Evolutionary conservation across 2,888 invertebrate genomes (phyloP), one percentile per base, ranked within the genome.

Genomic region (Aspidiotus destructor): DNA sequence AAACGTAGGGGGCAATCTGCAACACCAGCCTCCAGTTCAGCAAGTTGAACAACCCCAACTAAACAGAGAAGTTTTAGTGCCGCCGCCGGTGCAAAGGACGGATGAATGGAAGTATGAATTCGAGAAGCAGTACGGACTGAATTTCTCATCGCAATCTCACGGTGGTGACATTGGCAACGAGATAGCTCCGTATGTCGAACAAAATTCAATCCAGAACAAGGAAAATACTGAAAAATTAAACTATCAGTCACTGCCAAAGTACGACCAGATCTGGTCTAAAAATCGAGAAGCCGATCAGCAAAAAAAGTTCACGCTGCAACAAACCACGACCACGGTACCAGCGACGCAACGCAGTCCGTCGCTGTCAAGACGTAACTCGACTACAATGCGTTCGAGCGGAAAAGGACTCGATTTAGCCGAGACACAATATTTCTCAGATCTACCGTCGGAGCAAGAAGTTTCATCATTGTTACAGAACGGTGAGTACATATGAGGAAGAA

Each of bases 401-500:
- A 58, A 58, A 58, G 65, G 65, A 8, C 42, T 68, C 28, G 62
- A 68, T 16, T 42, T 68, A 16, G 68, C 68, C 68, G 68, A 68
- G 54, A 62, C 68, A 6, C 60, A 54, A n/a, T 68, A 68, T 62
- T 68, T 61, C 41, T 68, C 62, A 17, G 68, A 68, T 62, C 16
- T 68, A 44, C 68, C 62, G 16, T 61, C 68, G 7, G 41, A 62
- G 41, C 52, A 62, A 15, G 68, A 68, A 55, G 52, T 68, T 13
- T 17, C 41, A 8, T 41, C 42, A 8, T 41, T 41, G 8, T 28
- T 52, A 1, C 68, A 68, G 53, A 68, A 61, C 54, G 68, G 68
- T 68, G 53, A 68, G 17, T 53, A 53, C 28, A 28, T 28, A 28
- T 28, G 28, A 28, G 28, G 28, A 28, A 28, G 28, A 28, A 28